Evolutionary conservation across 2,888 invertebrate genomes (phyloP), one percentile per base, ranked within the genome.

Genomic region (Pterostichus niger): DNA sequence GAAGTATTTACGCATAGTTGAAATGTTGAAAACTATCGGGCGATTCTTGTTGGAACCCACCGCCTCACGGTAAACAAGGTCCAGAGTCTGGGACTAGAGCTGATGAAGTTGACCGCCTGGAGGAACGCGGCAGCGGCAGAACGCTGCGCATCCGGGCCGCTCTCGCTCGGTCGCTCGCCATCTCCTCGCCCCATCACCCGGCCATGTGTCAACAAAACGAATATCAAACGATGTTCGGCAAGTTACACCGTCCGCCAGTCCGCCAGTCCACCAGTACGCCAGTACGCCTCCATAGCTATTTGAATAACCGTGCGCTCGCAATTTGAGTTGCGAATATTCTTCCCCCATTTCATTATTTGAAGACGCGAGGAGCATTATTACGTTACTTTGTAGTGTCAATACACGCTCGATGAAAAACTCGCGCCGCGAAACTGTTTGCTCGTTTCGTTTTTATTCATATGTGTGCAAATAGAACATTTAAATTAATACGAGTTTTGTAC

Each of bases 21-120:
- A 24, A 24, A 24, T 24, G 68, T 11, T 71, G 68, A 44, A 71
- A 44, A 64, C 68, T 71, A 71, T 44, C 64, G 35, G 40, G 31
- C 33, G 40, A 40, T 11, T 52, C 13, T 13, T 35, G 64, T 13
- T 7, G 35, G n/a, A 31, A 6, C 54, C 33, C 54, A 35, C 49
- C 44, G 49, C 40, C 80, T 15, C 24, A 54, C 44, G 44, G 73
- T 81, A 81, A 82, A 82, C 75, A 82, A 68, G 46, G 82, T 82
- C 82, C 64, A 24, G 77, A 54, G 13, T 13, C 10, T 44, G 59
- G 31, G 15, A 17, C 52, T 40, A 44, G 46, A 31, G 46, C 82
- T 82, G 82, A 75, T 82, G 82, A 82, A 82, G 82, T 82, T 82
- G 82, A 82, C 75, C 82, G 82, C 82, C 75, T 46, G 59, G 61